These are phyloP conservation scores for Microtus pennsylvanicus DNA, from an alignment of 2,113 vertebrate species.

Conservation along the genomic window DNA sequence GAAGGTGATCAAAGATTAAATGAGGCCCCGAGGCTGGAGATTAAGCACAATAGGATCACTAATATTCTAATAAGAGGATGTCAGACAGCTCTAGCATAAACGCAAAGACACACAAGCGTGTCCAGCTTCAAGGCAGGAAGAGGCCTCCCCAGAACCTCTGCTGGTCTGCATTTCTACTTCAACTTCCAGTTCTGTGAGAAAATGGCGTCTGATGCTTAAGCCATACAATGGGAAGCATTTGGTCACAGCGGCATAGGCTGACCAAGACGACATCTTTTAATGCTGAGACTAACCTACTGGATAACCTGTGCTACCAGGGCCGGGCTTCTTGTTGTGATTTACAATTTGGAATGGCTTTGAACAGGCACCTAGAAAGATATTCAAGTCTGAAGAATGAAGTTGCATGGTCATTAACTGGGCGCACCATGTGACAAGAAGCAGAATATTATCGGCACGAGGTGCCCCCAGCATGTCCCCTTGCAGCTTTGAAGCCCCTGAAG, in stretches of 20 bases:
- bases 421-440: not conserved
- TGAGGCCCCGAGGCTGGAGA: not conserved
- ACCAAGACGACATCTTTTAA: not conserved
- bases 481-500: not conserved
- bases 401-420: not conserved
- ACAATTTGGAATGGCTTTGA: not conserved
- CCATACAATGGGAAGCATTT: not conserved
- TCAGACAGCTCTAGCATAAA: not conserved
- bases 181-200: not conserved
- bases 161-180: not conserved
- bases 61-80: not conserved
- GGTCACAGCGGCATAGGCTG: not conserved
- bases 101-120: not conserved
- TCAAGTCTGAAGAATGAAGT: not conserved
- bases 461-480: rapidly evolving
- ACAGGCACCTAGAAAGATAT: not conserved
- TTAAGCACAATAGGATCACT: not conserved
- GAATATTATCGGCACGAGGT: rapidly evolving
- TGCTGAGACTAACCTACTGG: not conserved
- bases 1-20: not conserved
- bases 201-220: not conserved
- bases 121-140: not conserved
- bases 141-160: not conserved
- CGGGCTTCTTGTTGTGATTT: not conserved
- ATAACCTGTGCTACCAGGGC: not conserved